phyloP scores from a whole-genome alignment of 2,797 vertebrate species.

The Babyrousa celebensis region DNA sequence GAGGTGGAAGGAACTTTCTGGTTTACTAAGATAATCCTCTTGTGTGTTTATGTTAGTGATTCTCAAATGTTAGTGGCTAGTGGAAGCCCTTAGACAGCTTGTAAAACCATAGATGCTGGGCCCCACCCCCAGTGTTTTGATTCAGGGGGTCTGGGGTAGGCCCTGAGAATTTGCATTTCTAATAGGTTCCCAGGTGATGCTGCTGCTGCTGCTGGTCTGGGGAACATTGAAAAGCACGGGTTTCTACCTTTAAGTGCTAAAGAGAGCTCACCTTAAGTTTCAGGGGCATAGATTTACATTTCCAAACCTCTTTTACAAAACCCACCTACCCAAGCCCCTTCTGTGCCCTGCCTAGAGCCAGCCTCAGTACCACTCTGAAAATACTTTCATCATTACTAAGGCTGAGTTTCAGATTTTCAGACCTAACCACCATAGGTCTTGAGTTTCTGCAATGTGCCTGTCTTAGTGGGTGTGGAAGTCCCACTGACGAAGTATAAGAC shows the following conservation, averaged over 20 bases:
- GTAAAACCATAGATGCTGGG: not conserved
- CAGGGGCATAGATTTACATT: not conserved
- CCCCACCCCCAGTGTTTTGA: not conserved
- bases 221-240: not conserved
- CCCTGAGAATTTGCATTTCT: conserved; percentile 1
- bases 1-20: not conserved
- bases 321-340: not conserved
- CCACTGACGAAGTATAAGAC: not conserved
- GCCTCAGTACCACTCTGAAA: not conserved
- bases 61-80: not conserved
- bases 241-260: not conserved
- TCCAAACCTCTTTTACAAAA: not conserved
- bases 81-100: not conserved
- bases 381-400: not conserved
- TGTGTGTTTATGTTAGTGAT: not conserved
- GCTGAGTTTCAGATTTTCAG: conserved; percentile 23
- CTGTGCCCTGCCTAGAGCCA: not conserved
- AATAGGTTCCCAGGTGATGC: not conserved
- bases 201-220: not conserved
- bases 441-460: not conserved
- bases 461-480: conserved; percentile 7
- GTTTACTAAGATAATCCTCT: not conserved
- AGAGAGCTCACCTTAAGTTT: not conserved
- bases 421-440: not conserved
- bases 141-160: not conserved